phyloP scores from a whole-genome alignment of 2,888 invertebrate species.

The Molorchus minor region DNA sequence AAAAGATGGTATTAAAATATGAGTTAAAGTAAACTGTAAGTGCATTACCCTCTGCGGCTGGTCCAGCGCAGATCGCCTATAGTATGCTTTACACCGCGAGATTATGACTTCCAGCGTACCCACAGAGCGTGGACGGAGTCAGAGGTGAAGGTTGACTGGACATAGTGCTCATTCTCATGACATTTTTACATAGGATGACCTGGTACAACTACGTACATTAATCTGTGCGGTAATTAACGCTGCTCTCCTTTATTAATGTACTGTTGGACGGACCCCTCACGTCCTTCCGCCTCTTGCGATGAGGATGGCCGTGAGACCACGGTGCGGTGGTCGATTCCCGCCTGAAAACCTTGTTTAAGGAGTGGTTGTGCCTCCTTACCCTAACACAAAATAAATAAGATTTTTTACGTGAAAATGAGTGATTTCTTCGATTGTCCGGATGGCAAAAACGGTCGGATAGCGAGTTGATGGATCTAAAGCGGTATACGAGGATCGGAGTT shows the following conservation, averaged over 20 bases:
- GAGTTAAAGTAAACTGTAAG: conserved; percentile 36
- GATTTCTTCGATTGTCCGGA: no score
- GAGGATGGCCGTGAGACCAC: conserved; percentile 19
- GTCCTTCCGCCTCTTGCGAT: conserved; percentile 1
- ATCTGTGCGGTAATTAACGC: conserved; percentile 58
- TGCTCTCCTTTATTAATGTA: conserved; percentile 56
- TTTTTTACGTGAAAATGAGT: no score
- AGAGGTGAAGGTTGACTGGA: conserved; percentile 48
- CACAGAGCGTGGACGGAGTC: conserved; percentile 32
- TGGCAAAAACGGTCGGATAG: neutral
- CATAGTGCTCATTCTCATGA: conserved; percentile 49
- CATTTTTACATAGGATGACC: conserved; percentile 54
- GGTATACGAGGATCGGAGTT: neutral
- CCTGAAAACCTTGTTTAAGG: no score
- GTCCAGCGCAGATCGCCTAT: conserved; percentile 24
- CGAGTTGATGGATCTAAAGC: conserved; percentile 1
- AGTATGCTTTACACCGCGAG: conserved; percentile 5
- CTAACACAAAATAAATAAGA: no score
- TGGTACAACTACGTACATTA: conserved; percentile 54
- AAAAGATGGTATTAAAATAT: conserved; percentile 29
- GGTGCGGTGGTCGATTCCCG: no score
- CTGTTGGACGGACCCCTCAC: conserved; percentile 12
- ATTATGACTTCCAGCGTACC: conserved; percentile 8
- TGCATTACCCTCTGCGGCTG: conserved; percentile 38
- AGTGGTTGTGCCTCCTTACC: no score